These are phyloP conservation scores for Macropis europaea DNA, from an alignment of 2,888 invertebrate genomes.

Conservation along the genomic window DNA sequence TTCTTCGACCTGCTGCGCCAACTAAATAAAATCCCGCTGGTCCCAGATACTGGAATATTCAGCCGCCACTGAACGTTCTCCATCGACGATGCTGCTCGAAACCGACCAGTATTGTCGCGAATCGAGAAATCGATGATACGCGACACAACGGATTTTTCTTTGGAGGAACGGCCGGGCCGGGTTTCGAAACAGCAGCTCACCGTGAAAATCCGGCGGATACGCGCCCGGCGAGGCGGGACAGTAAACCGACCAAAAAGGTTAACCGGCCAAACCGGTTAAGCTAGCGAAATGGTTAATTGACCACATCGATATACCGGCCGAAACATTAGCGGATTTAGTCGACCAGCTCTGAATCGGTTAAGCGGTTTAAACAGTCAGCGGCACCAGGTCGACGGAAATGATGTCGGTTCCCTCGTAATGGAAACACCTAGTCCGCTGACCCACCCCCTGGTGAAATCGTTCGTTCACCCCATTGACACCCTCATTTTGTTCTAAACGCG, in stretches of 20 bases:
- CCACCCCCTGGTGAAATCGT: no score
- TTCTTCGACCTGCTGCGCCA: no score
- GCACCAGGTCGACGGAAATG: conserved; percentile 32
- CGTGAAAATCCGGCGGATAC: conserved; percentile 22
- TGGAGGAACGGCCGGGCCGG: background rate
- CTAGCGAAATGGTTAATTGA: conserved; percentile 52
- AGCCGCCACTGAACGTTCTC: no score
- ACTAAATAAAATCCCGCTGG: no score
- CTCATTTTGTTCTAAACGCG: no score
- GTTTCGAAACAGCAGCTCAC: background rate
- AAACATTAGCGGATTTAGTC: conserved; percentile 51
- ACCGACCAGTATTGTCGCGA: no score
- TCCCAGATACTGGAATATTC: no score
- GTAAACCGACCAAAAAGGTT: conserved; percentile 47
- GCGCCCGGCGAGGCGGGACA: conserved; percentile 11
- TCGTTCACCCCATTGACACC: no score
- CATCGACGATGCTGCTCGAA: no score
- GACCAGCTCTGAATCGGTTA: conserved; percentile 41
- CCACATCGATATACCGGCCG: conserved; percentile 43
- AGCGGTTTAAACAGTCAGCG: conserved; percentile 51
- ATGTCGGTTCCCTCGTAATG: conserved; percentile 10
- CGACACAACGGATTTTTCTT: background rate
- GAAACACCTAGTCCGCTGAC: no score
- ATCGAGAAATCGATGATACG: background rate
- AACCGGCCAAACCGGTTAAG: conserved; percentile 47